Evolutionary conservation across 35 echinoderm and acorn worm species (phyloP).

Genomic region (Anneissia japonica): DNA sequence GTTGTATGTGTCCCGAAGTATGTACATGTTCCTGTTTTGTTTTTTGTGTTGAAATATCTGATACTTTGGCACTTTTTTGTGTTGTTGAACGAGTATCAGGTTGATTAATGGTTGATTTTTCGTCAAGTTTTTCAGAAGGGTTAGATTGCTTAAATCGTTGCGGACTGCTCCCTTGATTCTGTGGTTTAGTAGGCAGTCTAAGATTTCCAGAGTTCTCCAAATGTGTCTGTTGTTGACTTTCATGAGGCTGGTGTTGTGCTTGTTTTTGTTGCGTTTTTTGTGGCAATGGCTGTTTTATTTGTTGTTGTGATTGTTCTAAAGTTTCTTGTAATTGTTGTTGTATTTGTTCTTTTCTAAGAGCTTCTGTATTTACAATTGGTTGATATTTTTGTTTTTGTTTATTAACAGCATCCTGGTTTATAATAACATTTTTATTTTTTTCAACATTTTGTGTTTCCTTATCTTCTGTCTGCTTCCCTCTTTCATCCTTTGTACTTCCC

Average conservation of each 20-base stretch:
- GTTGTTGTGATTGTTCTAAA: not conserved
- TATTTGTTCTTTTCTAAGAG: not conserved
- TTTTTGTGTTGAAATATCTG: not conserved
- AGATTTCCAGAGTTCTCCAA: not conserved
- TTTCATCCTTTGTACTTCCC: no score
- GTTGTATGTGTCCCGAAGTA: not conserved
- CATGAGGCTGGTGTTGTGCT: conserved; percentile 1
- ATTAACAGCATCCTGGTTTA: no score
- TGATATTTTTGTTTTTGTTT: no score
- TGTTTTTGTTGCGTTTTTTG: not conserved
- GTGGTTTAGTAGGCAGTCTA: not conserved
- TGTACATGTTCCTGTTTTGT: not conserved
- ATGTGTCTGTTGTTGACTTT: not conserved
- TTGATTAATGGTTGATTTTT: no score
- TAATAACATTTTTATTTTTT: no score
- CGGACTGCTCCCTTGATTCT: not conserved
- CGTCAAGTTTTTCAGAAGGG: no score
- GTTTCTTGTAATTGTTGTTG: not conserved
- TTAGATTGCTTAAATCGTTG: not conserved
- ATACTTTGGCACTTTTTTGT: not conserved
- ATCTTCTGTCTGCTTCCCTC: no score
- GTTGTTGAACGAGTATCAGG: not conserved
- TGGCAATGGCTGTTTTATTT: not conserved
- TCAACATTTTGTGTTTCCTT: no score
- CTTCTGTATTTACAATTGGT: no score